A percentile compares a stretch with the other conserved stretches of the same genome.
Conservation (phyloP, 2,797 vertebrate species). For the Podarcis siculus region DNA sequence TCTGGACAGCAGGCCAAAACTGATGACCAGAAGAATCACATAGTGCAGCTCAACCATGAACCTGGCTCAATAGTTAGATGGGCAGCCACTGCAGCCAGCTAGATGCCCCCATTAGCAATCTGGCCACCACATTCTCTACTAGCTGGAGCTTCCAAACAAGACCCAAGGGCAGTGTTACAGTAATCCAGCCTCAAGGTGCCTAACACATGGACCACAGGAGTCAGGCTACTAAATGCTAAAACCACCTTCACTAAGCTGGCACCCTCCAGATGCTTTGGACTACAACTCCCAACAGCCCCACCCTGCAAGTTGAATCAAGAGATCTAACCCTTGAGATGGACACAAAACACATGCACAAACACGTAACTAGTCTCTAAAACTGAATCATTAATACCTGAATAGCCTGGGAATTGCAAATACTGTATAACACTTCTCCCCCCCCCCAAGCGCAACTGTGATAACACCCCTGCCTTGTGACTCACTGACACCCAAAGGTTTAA, state of each 20-base stretch:
- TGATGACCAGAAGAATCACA: neutral
- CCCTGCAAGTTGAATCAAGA: neutral
- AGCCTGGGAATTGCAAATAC: conserved; percentile 27
- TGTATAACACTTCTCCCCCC: neutral
- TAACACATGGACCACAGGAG: no score
- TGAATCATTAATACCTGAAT: fast-evolving
- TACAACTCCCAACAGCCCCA: no score
- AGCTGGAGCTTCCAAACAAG: no score
- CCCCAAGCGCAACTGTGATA: neutral
- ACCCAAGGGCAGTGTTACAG: no score
- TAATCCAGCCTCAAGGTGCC: no score
- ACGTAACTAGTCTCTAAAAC: neutral
- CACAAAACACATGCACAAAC: neutral
- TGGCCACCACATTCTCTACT: no score
- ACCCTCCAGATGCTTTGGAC: no score
- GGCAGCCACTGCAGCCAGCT: no score
- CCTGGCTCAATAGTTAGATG: no score
- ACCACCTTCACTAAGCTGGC: no score
- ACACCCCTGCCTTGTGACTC: conserved; percentile 71
- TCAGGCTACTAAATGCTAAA: no score
- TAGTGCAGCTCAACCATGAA: neutral
- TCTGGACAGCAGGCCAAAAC: neutral
- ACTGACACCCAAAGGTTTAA: conserved; percentile 73
- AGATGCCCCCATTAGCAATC: no score
- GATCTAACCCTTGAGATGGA: neutral